Conservation (phyloP, 1,140 invertebrate genomes). For the Myzus persicae region DNA sequence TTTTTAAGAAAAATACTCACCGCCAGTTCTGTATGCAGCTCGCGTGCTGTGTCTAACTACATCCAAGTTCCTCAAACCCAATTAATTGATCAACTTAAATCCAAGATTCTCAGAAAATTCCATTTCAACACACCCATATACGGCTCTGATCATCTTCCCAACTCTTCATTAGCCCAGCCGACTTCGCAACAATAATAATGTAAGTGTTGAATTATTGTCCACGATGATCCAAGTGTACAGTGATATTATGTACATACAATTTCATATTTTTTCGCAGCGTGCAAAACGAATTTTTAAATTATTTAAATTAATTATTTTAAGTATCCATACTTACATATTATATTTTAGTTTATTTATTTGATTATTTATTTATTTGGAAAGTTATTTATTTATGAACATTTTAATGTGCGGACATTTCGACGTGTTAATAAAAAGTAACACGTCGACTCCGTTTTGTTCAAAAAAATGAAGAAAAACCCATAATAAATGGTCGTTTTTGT, state of each 20-base stretch:
- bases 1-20: background rate
- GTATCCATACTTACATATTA: background rate
- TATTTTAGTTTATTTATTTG: background rate
- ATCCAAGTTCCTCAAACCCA: background rate
- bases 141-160: background rate
- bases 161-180: background rate
- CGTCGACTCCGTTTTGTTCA: conserved; percentile 9
- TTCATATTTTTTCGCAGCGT: background rate
- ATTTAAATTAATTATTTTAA: no score
- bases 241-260: background rate
- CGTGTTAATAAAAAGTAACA: background rate
- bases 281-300: background rate
- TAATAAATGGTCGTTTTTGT: background rate
- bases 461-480: background rate
- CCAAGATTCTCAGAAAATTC: background rate
- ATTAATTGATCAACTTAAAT: background rate
- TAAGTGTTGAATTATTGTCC: background rate
- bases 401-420: background rate
- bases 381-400: background rate
- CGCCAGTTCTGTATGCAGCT: background rate
- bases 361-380: background rate
- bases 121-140: background rate
- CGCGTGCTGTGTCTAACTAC: background rate
- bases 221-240: background rate
- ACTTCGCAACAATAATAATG: background rate